Percentiles rank a stretch among this genome's conserved stretches.
Evolutionary conservation across 2,113 vertebrate species (phyloP).

Genomic region (Nerophis lumbriciformis): DNA sequence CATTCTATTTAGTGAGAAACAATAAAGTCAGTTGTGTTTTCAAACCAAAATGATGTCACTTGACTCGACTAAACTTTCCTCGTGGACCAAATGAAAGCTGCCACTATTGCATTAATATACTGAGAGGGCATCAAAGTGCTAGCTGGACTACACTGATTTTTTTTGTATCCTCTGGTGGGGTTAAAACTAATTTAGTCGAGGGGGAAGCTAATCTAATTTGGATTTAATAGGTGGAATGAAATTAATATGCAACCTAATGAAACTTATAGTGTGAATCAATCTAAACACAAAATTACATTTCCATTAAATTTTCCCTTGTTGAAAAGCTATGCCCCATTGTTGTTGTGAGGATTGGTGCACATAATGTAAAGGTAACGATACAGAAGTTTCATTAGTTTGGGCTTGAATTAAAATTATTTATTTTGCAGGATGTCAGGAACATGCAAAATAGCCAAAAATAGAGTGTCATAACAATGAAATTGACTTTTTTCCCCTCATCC

Average conservation of each 20-base stretch:
- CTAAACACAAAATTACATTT: constrained; percentile 58
- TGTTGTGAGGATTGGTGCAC: constrained; percentile 19
- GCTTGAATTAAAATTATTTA: background rate
- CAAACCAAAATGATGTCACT: background rate
- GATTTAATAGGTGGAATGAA: constrained; percentile 62
- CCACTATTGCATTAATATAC: constrained; percentile 26
- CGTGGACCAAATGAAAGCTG: constrained; percentile 26
- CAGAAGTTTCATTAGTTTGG: constrained; percentile 8
- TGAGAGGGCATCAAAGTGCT: constrained; percentile 40
- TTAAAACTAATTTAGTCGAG: constrained; percentile 42
- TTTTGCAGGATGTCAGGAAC: too few species aligned
- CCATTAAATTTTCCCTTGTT: constrained; percentile 52
- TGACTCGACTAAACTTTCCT: constrained; percentile 1
- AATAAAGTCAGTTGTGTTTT: background rate
- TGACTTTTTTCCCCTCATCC: too few species aligned
- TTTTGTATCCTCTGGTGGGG: constrained; percentile 32
- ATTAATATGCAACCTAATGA: constrained; percentile 66
- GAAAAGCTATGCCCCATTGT: constrained; percentile 28
- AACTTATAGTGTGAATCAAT: constrained; percentile 70
- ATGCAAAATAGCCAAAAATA: too few species aligned
- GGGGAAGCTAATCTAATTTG: constrained; percentile 48
- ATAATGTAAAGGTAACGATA: constrained; percentile 17
- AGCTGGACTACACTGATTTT: constrained; percentile 28
- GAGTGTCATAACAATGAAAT: background rate
- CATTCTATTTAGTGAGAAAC: background rate